Evolutionary conservation across 2,888 invertebrate genomes (phyloP).

Genomic region (Pseudococcus jackbeardsleyi): DNA sequence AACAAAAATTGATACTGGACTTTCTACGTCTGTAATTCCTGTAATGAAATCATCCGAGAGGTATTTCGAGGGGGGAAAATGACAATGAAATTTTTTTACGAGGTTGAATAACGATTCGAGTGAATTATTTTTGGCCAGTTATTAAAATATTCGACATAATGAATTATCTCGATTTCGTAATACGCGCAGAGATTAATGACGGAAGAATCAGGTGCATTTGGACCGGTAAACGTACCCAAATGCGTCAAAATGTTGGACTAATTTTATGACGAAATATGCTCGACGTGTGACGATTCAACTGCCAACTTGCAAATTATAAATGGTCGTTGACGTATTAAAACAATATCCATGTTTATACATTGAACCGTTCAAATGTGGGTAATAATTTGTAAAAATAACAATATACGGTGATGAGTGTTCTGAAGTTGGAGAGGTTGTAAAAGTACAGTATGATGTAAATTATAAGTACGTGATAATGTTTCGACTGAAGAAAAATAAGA

Average conservation of each 20-base stretch:
- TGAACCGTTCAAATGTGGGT: background rate
- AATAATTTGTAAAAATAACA: slow-evolving; percentile 20
- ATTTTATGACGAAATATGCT: slow-evolving; percentile 4
- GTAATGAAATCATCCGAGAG: background rate
- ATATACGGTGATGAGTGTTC: background rate
- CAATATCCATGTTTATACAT: background rate
- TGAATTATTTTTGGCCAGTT: background rate
- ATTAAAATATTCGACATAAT: background rate
- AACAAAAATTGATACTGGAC: background rate
- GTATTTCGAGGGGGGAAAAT: background rate
- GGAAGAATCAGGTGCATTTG: background rate
- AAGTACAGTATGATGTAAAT: background rate
- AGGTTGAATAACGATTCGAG: too few relatives aligned
- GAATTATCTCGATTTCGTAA: slow-evolving; percentile 23
- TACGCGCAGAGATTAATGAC: background rate
- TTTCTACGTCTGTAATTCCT: background rate
- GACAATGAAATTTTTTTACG: background rate
- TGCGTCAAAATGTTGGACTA: slow-evolving; percentile 40
- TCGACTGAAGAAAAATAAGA: background rate
- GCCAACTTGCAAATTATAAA: background rate
- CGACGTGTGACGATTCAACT: background rate
- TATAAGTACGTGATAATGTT: slow-evolving; percentile 1
- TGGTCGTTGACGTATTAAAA: background rate
- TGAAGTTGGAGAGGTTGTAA: background rate
- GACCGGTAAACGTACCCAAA: background rate